A percentile compares a stretch with the other conserved stretches of the same genome.
These are phyloP conservation scores for Tinamus major DNA, from an alignment of 2,797 vertebrate genomes.

Conservation along the genomic window DNA sequence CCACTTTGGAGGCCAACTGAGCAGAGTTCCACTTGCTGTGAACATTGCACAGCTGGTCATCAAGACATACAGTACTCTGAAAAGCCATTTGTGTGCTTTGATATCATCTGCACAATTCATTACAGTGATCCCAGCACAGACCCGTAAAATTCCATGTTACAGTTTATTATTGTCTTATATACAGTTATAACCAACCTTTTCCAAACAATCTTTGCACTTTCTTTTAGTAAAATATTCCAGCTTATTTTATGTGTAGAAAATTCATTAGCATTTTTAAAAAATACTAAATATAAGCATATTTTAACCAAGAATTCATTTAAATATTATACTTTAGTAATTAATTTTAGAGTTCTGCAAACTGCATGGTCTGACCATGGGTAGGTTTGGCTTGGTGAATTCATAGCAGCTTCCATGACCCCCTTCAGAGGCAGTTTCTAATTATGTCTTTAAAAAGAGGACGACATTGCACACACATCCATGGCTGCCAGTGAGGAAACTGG, in stretches of 20 bases:
- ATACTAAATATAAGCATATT: background rate
- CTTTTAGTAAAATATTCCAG: conserved; percentile 42
- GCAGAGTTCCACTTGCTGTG: background rate
- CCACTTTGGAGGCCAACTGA: background rate
- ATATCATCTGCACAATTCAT: background rate
- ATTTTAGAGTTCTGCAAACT: background rate
- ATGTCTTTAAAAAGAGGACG: fast-evolving
- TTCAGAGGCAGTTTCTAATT: background rate
- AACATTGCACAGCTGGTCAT: background rate
- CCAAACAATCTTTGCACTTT: background rate
- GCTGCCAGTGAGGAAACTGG: background rate
- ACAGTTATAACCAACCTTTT: background rate
- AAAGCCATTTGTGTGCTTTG: background rate
- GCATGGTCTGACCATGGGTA: background rate
- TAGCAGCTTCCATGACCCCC: fast-evolving
- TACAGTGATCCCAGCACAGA: background rate
- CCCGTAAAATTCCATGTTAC: background rate
- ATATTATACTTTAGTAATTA: background rate
- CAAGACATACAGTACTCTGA: background rate
- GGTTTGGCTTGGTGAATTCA: background rate
- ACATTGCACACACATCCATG: fast-evolving
- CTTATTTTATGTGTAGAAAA: background rate
- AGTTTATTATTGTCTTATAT: background rate
- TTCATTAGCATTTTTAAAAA: background rate
- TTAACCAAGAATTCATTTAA: conserved; percentile 36